Evolutionary conservation across 2,113 vertebrate genomes (phyloP).

Genomic region (Clarias magur): DNA sequence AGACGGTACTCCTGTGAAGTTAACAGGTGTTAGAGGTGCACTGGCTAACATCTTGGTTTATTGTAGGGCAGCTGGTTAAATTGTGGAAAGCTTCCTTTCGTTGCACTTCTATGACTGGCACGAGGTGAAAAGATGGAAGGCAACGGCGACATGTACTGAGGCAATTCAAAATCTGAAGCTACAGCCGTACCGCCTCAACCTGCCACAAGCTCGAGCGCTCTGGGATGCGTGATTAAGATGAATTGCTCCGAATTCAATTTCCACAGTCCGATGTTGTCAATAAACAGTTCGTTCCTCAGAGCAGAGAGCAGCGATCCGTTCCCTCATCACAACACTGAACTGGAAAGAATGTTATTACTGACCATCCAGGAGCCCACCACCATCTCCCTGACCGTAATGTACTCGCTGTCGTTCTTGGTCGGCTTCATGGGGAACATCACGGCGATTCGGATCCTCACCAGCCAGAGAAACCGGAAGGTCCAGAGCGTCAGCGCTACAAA

Average conservation of each 20-base stretch:
- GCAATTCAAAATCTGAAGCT: conserved; percentile 15
- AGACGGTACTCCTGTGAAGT: background rate
- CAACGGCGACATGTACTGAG: background rate
- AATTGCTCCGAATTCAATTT: conserved; percentile 56
- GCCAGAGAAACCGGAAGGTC: conserved; percentile 69
- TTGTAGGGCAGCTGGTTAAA: conserved; percentile 29
- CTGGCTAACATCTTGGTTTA: conserved; percentile 36
- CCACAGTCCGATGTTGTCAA: conserved; percentile 11
- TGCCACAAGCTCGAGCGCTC: conserved; percentile 14
- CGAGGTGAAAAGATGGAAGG: conserved; percentile 29
- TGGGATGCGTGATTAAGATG: conserved; percentile 30
- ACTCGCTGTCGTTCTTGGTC: conserved; percentile 82
- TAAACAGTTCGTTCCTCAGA: conserved; percentile 52
- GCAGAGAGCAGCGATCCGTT: conserved; percentile 62
- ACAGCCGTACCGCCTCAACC: background rate
- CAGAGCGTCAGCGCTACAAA: conserved; percentile 83
- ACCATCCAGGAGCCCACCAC: conserved; percentile 82
- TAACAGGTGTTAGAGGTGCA: background rate
- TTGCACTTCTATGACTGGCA: conserved; percentile 6
- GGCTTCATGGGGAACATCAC: conserved; percentile 86
- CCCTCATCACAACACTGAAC: conserved; percentile 66
- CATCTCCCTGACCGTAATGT: conserved; percentile 82
- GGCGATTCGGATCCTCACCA: conserved; percentile 83
- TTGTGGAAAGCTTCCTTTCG: conserved; percentile 29
- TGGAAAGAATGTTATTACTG: conserved; percentile 81